phyloP scores from a whole-genome alignment of 2,888 invertebrate species.

The Scaeva pyrastri region DNA sequence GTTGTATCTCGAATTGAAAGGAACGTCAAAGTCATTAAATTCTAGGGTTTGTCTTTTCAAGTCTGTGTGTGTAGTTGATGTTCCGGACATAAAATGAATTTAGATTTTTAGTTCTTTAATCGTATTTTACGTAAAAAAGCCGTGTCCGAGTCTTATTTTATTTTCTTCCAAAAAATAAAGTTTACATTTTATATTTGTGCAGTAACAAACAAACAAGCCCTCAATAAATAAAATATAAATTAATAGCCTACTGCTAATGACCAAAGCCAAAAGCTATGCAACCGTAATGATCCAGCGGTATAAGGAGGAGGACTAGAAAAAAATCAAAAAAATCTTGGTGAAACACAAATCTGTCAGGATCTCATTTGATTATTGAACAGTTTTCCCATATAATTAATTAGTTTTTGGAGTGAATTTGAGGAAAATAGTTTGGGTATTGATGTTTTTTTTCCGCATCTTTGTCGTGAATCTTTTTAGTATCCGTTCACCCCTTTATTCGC shows the following conservation, averaged over 20 bases:
- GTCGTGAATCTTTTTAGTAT: background rate
- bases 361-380: background rate
- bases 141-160: background rate
- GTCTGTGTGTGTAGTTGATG: conserved; percentile 25
- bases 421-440: background rate
- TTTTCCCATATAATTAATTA: too few relatives aligned
- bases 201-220: background rate
- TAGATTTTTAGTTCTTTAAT: conserved; percentile 6
- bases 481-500: background rate
- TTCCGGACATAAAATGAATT: background rate
- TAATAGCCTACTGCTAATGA: background rate
- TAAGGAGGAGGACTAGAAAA: background rate
- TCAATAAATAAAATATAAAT: background rate
- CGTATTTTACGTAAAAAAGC: conserved; percentile 4
- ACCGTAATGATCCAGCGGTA: too few relatives aligned
- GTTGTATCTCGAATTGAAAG: background rate
- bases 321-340: background rate
- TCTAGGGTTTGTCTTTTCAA: conserved; percentile 12
- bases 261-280: background rate
- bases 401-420: background rate
- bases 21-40: background rate
- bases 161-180: background rate
- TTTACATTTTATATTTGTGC: background rate
- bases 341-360: background rate
- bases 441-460: background rate